Base-by-base conservation (phyloP, 2,797 vertebrate species). In the Psittacula derbiana region DNA sequence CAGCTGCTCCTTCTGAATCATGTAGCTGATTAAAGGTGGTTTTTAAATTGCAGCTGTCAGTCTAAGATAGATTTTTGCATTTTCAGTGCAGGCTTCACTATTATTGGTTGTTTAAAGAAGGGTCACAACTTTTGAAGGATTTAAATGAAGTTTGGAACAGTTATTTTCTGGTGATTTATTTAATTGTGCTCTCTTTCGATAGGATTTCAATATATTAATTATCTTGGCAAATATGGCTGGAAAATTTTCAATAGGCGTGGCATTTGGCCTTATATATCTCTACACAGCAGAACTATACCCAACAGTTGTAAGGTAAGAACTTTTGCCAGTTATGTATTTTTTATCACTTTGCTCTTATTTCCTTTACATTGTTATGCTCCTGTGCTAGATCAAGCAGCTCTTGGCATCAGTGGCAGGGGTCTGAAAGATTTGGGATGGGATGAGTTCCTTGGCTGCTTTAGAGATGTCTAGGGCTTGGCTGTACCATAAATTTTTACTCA, bases 281-380 rank as follows among this genome's bases (percentile, higher is more conserved):
- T 99, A 99, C 96, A 99, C 98, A 14, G 99, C 99, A 88, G 99
- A 99, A 94, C 97, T 99, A 57, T 99, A 99, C 94, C 99, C 99
- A 49, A 99, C 99, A 21, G 96, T 98, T 92, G 98, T 99, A 97
- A 98, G 99, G 99, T 99, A 91, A 97, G 97, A 79, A 28, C 75
- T 64, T 84, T 21, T 1, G 3, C 17, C 31, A 67, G n/a, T 18
- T 33, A 58, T 3, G 1, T 41, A 23, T 76, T 86, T 72, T 73
- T 80, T 55, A 62, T 58, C 79, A 38, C 43, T 58, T 80, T 87
- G 23, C 55, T 95, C 20, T 73, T 79, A 58, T 38, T 90, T 88
- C 16, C 28, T 86, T 73, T 71, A 33, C 44, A 78, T 64, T 87
- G 13, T 76, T 50, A 47, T n/a, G 36, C 20, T 84, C 12, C 46